Percentiles rank a stretch among this genome's conserved stretches.
phyloP scores from a whole-genome alignment of 1,140 invertebrate genomes.

The Calycopis cecrops region DNA sequence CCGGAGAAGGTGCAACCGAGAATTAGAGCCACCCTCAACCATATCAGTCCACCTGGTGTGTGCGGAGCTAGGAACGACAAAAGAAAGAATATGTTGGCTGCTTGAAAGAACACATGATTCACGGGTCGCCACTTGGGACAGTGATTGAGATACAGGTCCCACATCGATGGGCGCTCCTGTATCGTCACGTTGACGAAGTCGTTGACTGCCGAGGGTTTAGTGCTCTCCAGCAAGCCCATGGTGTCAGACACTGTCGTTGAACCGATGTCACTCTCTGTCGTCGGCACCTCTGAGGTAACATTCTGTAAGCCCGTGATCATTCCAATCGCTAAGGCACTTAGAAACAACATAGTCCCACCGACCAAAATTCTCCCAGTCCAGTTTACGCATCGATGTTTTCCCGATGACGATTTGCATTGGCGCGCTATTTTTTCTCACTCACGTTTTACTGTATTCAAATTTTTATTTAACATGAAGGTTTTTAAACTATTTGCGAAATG shows the following conservation, averaged over 20 bases:
- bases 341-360: constrained; percentile 68
- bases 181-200: constrained; percentile 60
- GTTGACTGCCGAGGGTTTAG: constrained; percentile 35
- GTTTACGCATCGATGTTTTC: constrained; percentile 59
- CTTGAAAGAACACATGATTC: constrained; percentile 87
- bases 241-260: constrained; percentile 33
- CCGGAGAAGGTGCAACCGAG: constrained; percentile 86
- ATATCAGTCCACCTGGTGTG: constrained; percentile 85
- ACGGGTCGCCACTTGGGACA: constrained; percentile 76
- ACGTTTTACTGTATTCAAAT: constrained; percentile 31
- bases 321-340: constrained; percentile 68
- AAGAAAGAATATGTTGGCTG: constrained; percentile 88
- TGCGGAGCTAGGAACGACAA: constrained; percentile 87
- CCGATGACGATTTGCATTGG: constrained; percentile 54
- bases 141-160: constrained; percentile 71
- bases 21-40: constrained; percentile 84
- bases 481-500: constrained; percentile 29
- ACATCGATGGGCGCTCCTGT: constrained; percentile 60
- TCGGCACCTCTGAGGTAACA: constrained; percentile 50
- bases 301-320: constrained; percentile 65
- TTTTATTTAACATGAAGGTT: constrained; percentile 43
- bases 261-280: constrained; percentile 47
- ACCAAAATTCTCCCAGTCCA: constrained; percentile 42
- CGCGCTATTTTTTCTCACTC: constrained; percentile 40
- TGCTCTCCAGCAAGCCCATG: constrained; percentile 55